These are phyloP conservation scores for Oreotragus oreotragus DNA, from an alignment of 2,113 vertebrate genomes.

Conservation along the genomic window DNA sequence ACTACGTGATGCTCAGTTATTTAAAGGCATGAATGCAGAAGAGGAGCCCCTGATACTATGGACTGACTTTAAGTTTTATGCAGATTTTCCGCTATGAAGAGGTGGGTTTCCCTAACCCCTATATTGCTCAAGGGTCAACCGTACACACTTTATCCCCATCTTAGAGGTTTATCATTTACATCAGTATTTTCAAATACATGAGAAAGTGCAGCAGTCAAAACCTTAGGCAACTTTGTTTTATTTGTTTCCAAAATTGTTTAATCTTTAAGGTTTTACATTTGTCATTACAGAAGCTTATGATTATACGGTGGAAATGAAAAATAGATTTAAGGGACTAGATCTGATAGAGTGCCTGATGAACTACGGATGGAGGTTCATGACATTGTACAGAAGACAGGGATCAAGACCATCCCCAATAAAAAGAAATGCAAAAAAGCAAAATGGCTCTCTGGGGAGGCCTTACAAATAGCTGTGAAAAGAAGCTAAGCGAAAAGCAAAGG, in stretches of 20 bases:
- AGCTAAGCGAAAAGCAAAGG: no score
- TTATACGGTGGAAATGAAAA: no score
- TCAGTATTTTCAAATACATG: not conserved
- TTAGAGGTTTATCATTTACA: not conserved
- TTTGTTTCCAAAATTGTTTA: not conserved
- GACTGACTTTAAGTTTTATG: not conserved
- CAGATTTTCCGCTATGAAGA: not conserved
- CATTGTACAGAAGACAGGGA: no score
- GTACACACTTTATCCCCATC: not conserved
- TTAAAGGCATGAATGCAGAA: not conserved
- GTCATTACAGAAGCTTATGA: not conserved
- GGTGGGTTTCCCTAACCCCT: not conserved
- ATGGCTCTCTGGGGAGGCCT: no score
- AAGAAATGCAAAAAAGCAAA: no score
- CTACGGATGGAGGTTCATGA: fast-evolving
- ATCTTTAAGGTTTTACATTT: not conserved
- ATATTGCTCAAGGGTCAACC: not conserved
- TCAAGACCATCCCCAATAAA: no score
- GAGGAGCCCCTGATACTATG: not conserved
- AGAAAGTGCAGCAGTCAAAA: not conserved
- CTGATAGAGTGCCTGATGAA: no score
- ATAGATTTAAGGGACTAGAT: no score
- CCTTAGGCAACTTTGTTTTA: not conserved
- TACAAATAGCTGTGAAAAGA: no score
- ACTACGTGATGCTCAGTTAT: not conserved